Conservation (phyloP, 2,113 vertebrate genomes). For the Dicrurus megarhynchus region DNA sequence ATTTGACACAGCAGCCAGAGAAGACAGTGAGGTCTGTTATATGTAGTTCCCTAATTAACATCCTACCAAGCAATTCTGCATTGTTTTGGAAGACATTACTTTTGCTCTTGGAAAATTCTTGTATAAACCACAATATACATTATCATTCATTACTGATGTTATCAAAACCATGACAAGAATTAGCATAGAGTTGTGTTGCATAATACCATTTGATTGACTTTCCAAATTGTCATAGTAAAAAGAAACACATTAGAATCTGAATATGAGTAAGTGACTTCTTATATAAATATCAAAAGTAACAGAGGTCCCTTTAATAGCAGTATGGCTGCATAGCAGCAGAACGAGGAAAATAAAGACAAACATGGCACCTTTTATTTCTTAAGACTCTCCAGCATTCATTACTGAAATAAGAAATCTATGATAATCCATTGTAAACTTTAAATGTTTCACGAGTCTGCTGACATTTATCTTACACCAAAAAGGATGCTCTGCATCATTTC, state of each 20-base stretch:
- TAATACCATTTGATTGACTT: neutral
- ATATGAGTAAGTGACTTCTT: neutral
- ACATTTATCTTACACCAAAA: neutral
- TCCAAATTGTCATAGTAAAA: neutral
- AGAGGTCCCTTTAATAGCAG: slow-evolving; percentile 8
- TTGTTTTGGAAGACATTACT: neutral
- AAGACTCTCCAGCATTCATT: neutral
- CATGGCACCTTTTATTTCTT: neutral
- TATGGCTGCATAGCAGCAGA: slow-evolving; percentile 35
- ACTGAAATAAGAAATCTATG: neutral
- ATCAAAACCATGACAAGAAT: neutral
- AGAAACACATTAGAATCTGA: neutral
- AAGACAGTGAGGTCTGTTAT: neutral
- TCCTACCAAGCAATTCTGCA: neutral
- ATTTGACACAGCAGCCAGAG: neutral
- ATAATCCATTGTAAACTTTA: neutral
- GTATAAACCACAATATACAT: neutral
- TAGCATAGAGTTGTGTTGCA: neutral
- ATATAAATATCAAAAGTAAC: neutral
- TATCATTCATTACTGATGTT: neutral
- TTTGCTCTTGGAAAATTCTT: neutral
- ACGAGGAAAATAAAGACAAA: neutral
- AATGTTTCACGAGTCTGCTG: neutral
- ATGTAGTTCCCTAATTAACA: neutral
- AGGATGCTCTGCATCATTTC: neutral